Evolutionary conservation across 2,797 vertebrate species (phyloP), one percentile per base, ranked within the genome.

Genomic region (Scarus forsteni): DNA sequence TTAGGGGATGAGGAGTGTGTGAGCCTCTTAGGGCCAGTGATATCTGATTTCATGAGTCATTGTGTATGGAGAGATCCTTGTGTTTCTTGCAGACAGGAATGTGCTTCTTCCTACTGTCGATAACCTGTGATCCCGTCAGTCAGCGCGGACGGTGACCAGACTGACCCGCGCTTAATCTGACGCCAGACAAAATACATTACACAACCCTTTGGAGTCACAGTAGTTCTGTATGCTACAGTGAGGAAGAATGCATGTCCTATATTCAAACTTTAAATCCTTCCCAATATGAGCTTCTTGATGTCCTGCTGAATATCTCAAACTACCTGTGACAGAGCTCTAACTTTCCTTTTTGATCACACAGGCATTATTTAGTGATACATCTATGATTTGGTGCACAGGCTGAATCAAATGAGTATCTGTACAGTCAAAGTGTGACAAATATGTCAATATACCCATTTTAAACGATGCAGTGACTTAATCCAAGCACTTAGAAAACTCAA

Each of bases 41-140:
- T 10, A 50, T 50, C 36, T 50, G 34, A 48, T 48, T 11, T 35
- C 16, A 4, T 14, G n/a, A 62, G 43, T 46, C 46, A 15, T 16
- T 27, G 8, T 18, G 7, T 58, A 10, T 43, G 8, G 11, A 19
- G 34, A 13, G 15, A 43, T 46, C 44, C 34, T 60, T 48, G 58
- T 60, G 8, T 36, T 60, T 27, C n/a, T 16, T 16, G 43, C 15
- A 60, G 43, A 16, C 57, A 60, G 57, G 44, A 60, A 60, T 60
- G 44, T 59, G 56, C 34, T 38, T 60, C 45, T 50, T 61, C 16
- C 16, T 40, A 11, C 36, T 49, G 43, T 18, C 5, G 27, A 10
- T 60, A n/a, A 60, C 58, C 58, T 46, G 44, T 36, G 34, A 48
- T 60, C 58, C 58, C 44, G 36, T 60, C 44, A 60, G 15, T 60